phyloP scores from a whole-genome alignment of 2,113 vertebrate genomes.

The Cairina moschata region DNA sequence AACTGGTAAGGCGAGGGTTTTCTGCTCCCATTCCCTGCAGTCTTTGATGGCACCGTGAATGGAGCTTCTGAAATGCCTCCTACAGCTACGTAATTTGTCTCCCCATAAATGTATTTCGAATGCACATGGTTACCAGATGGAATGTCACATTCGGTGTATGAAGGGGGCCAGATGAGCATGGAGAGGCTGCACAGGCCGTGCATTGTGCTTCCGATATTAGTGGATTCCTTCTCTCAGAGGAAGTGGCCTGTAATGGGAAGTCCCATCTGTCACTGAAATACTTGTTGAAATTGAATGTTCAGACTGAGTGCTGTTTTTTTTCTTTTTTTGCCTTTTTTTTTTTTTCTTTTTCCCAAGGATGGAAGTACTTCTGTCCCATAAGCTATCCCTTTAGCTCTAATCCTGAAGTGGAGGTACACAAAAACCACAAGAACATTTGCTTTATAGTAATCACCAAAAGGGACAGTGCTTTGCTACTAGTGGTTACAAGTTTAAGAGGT shows the following conservation, averaged over 20 bases:
- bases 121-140: slow-evolving; percentile 51
- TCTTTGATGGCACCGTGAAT: neutral
- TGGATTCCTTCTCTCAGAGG: slow-evolving; percentile 20
- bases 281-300: slow-evolving; percentile 50
- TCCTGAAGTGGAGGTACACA: neutral
- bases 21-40: neutral
- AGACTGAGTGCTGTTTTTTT: neutral
- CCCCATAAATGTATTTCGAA: neutral
- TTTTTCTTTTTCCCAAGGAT: neutral
- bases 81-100: slow-evolving; percentile 30
- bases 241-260: slow-evolving; percentile 54
- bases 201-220: slow-evolving; percentile 43
- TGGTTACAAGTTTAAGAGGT: neutral
- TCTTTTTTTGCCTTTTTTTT: no score
- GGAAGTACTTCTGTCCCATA: neutral
- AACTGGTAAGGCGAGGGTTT: neutral
- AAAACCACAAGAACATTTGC: neutral
- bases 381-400: neutral
- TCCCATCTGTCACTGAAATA: slow-evolving; percentile 62
- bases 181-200: slow-evolving; percentile 31
- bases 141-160: neutral
- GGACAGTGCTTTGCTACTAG: neutral
- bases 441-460: neutral
- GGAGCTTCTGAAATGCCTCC: slow-evolving; percentile 29
- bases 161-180: slow-evolving; percentile 47